These are phyloP conservation scores for Pantherophis guttatus DNA, from an alignment of 2,113 vertebrate species.

Conservation along the genomic window DNA sequence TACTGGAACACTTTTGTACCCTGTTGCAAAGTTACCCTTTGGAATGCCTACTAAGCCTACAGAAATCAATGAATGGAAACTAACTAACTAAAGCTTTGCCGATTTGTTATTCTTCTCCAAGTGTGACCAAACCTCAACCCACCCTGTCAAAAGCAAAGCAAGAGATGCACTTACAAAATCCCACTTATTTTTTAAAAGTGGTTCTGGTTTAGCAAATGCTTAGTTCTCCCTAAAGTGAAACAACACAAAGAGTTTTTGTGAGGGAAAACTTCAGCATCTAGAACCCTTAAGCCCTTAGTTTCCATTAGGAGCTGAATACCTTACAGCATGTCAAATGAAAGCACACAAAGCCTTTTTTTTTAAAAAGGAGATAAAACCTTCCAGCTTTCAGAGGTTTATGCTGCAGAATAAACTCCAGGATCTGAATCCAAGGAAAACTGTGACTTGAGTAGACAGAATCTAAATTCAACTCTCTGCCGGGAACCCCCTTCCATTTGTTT, in stretches of 20 bases:
- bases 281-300: not conserved
- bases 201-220: not conserved
- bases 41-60: not conserved
- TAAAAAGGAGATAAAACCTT: not conserved
- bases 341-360: not conserved
- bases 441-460: not conserved
- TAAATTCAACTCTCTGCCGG: not conserved
- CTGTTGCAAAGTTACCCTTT: not conserved
- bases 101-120: not conserved
- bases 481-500: not conserved
- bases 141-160: not conserved
- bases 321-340: not conserved
- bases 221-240: slow-evolving; percentile 7
- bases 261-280: not conserved
- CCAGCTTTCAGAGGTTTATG: not conserved
- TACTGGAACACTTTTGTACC: too few relatives aligned
- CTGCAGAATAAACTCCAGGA: not conserved
- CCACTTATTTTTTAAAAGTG: not conserved
- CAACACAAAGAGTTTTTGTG: not conserved
- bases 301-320: slow-evolving; percentile 14
- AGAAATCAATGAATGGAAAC: not conserved
- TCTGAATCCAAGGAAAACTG: not conserved
- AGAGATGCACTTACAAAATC: not conserved
- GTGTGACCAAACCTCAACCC: not conserved
- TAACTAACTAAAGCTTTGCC: not conserved